These are phyloP conservation scores for human DNA, from an alignment of 2,113 vertebrate genomes.

Conservation along the genomic window GRCh38 chr3:164631001-164631500, in stretches of 20 bases:
- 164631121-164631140: too few relatives aligned
- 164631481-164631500: not conserved
- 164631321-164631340: not conserved
- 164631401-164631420: not conserved
- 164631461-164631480: not conserved
- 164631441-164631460: not conserved
- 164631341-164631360: not conserved
- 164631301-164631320: not conserved
- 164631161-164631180: too few relatives aligned
- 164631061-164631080: too few relatives aligned
- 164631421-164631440: not conserved
- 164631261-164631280: not conserved
- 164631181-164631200: too few relatives aligned
- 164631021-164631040: too few relatives aligned
- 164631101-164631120: too few relatives aligned
- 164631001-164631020: too few relatives aligned
- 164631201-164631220: too few relatives aligned
- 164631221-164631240: not conserved
- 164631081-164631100: too few relatives aligned
- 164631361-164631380: not conserved
- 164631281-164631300: not conserved
- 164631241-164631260: not conserved
- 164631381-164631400: not conserved
- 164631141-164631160: too few relatives aligned
- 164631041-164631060: too few relatives aligned